These are phyloP conservation scores for Cacoxenus indagator DNA, from an alignment of 2,888 invertebrate species.

Conservation along the genomic window DNA sequence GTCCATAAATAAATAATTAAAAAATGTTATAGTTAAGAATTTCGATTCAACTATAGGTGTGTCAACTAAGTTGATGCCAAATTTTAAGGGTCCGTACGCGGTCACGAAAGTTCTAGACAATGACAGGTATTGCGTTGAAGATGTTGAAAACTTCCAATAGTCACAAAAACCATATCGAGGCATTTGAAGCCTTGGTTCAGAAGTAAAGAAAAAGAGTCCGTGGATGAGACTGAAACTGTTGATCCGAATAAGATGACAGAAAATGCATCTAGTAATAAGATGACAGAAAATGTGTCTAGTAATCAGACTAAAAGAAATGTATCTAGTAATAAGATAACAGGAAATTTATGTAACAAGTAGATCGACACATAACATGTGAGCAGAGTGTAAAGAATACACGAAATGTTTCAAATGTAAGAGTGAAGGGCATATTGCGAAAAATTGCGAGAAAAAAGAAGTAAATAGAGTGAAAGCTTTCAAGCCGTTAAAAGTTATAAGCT, in stretches of 20 bases:
- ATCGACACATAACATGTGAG: neutral
- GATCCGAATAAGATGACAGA: no score
- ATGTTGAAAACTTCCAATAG: neutral
- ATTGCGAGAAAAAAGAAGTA: neutral
- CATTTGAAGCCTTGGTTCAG: no score
- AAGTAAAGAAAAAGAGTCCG: no score
- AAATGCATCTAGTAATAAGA: no score
- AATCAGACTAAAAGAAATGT: no score
- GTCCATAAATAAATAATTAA: no score
- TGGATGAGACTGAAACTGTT: no score
- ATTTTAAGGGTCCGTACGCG: neutral
- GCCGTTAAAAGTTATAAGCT: no score
- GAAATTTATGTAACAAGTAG: no score
- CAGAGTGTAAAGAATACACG: neutral
- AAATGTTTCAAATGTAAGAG: neutral
- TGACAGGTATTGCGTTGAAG: neutral
- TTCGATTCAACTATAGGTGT: neutral
- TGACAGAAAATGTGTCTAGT: no score
- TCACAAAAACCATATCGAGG: neutral
- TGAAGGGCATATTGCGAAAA: neutral
- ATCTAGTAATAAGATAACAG: no score
- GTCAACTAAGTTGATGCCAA: neutral
- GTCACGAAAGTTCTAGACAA: neutral
- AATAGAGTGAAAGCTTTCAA: no score
- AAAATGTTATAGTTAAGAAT: neutral